Conservation (phyloP, 2,797 vertebrate genomes). For the Poecilia wingei region DNA sequence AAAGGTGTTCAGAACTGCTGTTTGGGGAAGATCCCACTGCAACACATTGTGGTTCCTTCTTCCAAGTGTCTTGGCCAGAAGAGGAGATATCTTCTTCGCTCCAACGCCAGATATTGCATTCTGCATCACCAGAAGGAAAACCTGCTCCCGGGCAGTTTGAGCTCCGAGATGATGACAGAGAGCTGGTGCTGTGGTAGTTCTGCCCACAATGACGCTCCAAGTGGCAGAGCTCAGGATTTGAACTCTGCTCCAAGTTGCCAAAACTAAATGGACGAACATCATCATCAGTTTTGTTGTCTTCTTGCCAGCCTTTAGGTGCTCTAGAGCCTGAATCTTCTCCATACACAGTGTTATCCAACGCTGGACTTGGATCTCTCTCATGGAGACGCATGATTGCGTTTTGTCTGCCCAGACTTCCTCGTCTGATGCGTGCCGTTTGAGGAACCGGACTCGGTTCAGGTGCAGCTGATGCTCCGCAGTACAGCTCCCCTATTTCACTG, state of each 20-base stretch:
- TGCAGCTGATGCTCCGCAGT: constrained; percentile 69
- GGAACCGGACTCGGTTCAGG: constrained; percentile 55
- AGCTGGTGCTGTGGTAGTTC: constrained; percentile 75
- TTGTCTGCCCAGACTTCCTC: constrained; percentile 71
- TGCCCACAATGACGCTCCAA: constrained; percentile 49
- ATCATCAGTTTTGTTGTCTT: constrained; percentile 16
- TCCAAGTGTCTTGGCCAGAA: constrained; percentile 62
- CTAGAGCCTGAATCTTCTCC: constrained; percentile 76
- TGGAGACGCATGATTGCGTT: constrained; percentile 60
- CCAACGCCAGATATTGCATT: constrained; percentile 68
- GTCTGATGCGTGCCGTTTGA: constrained; percentile 49
- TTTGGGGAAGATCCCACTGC: constrained; percentile 75
- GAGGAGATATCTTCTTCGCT: constrained; percentile 77
- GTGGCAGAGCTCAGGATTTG: constrained; percentile 39
- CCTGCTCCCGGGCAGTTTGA: constrained; percentile 57
- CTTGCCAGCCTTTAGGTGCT: constrained; percentile 44
- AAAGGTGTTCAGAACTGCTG: constrained; percentile 82
- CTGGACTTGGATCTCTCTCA: constrained; percentile 76
- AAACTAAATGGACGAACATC: constrained; percentile 30
- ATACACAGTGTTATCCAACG: constrained; percentile 77
- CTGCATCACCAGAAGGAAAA: constrained; percentile 41
- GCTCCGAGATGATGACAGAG: constrained; percentile 73
- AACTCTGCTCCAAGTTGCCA: constrained; percentile 41
- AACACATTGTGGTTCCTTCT: constrained; percentile 70
- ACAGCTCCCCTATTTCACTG: constrained; percentile 83